A percentile compares a stretch with the other conserved stretches of the same genome.
These are phyloP conservation scores for Chionomys nivalis DNA, from an alignment of 2,113 vertebrate genomes.

Conservation along the genomic window DNA sequence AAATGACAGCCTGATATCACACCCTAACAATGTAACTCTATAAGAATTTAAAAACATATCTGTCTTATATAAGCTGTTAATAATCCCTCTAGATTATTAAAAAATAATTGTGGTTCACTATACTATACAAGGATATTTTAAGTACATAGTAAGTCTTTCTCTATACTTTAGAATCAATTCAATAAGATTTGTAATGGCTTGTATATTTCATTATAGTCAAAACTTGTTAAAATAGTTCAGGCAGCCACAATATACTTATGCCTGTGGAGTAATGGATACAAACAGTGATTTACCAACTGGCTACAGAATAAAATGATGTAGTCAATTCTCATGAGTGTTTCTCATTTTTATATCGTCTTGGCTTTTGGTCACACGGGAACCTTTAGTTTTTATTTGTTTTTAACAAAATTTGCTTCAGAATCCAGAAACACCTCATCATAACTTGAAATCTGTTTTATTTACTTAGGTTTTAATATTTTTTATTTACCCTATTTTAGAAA, in stretches of 20 bases:
- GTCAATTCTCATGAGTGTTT: not conserved
- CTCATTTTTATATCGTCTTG: not conserved
- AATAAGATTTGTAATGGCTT: not conserved
- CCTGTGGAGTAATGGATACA: not conserved
- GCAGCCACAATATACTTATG: not conserved
- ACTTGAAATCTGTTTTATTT: conserved; percentile 57
- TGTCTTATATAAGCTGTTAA: not conserved
- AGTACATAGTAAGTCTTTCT: not conserved
- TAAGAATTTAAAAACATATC: not conserved
- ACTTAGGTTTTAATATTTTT: not conserved
- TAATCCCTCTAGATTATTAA: not conserved
- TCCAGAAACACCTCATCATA: not conserved
- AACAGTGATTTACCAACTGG: not conserved
- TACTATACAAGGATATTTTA: not conserved
- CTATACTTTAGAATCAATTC: not conserved
- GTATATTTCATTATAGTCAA: not conserved
- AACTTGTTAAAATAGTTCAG: not conserved
- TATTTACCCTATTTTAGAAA: conserved; percentile 65
- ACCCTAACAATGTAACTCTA: conserved; percentile 13
- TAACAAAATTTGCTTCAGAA: not conserved
- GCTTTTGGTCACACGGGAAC: not conserved
- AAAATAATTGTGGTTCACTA: conserved; percentile 2
- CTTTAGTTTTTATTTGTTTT: conserved; percentile 65
- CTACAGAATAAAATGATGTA: not conserved
- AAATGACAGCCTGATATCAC: not conserved